Evolutionary conservation across 2,888 invertebrate species (phyloP).

Genomic region (Drosophila subsilvestris): DNA sequence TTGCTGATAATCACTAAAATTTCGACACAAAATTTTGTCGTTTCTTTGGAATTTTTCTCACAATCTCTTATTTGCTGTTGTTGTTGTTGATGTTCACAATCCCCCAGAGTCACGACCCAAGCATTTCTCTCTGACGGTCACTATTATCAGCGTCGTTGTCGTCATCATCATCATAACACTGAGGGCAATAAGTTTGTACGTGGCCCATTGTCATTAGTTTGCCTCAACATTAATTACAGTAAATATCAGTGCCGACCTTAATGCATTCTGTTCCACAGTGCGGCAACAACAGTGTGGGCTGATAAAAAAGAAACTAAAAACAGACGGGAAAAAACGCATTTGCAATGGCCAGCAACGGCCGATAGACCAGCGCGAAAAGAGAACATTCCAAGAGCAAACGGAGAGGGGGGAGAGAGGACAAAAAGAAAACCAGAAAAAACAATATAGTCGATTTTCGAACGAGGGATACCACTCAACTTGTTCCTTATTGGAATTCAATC

Average conservation of each 20-base stretch:
- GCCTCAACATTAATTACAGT: conserved; percentile 65
- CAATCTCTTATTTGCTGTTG: conserved; percentile 25
- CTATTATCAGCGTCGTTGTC: conserved; percentile 4
- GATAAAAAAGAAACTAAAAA: conserved; percentile 19
- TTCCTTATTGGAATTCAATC: neutral
- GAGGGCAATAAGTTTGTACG: conserved; percentile 28
- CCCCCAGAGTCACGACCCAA: conserved; percentile 35
- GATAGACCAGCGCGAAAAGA: conserved; percentile 24
- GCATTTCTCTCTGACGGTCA: conserved; percentile 9
- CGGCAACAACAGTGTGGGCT: conserved; percentile 13
- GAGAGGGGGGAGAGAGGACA: neutral
- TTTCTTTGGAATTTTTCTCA: conserved; percentile 32
- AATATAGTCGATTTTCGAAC: neutral
- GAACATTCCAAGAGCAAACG: neutral
- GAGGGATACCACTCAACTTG: neutral
- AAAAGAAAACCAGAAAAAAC: conserved; percentile 28
- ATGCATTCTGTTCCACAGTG: conserved; percentile 66
- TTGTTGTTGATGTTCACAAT: conserved; percentile 5
- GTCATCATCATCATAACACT: conserved; percentile 35
- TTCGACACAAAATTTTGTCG: conserved; percentile 1
- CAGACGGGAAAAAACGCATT: conserved; percentile 44
- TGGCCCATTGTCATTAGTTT: conserved; percentile 42
- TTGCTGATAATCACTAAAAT: conserved; percentile 17
- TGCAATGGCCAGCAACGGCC: conserved; percentile 34
- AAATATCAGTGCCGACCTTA: conserved; percentile 40